Base-by-base conservation (phyloP, 2,113 vertebrate species). In the Grallaria varia region DNA sequence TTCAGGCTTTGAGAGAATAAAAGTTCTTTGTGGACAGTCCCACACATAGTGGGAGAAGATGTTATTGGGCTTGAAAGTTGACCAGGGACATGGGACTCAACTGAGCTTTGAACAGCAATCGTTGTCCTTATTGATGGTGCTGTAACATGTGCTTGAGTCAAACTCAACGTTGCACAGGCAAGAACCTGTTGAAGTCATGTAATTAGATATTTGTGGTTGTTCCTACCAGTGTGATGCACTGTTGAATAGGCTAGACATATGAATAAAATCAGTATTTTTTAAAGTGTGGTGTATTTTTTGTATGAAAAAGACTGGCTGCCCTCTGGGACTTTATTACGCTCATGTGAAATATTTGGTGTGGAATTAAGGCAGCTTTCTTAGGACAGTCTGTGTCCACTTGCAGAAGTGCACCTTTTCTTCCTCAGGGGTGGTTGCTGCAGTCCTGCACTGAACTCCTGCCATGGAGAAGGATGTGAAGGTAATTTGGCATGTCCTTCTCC, bases 181-280 rank as follows among this genome's bases (percentile, higher is more conserved):
- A 94, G 73, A 79, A 39, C 52, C 56, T 72, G 73, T 56, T 87
- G 55, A 94, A 93, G 77, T 8, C 21, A 14, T 85, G 71, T 94
- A 79, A 75, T 18, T 83, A 10, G 6, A 1, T 95, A n/a, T 91
- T 84, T 95, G 92, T 96, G 84, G 84, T 95, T 93, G 87, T 94
- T 96, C 74, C 75, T 89, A 8, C 31, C 5, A 10, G 59, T 80
- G 96, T 96, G 62, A 87, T 58, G 71, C 27, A 55, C 77, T 94
- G 77, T 95, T 95, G 85, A 91, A 69, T 87, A 91, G 50, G 55
- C 42, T 95, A 92, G 74, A 82, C 35, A 50, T 71, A 56, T 47
- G 17, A 97, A 96, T 96, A 97, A 96, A 97, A 83, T 15, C 25
- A 69, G 1, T 93, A 89, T 94, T 96, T 94, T 97, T 95, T 87